A percentile compares a stretch with the other conserved stretches of the same genome.
Conservation (phyloP, 2,797 vertebrate genomes). For the Avahi laniger region DNA sequence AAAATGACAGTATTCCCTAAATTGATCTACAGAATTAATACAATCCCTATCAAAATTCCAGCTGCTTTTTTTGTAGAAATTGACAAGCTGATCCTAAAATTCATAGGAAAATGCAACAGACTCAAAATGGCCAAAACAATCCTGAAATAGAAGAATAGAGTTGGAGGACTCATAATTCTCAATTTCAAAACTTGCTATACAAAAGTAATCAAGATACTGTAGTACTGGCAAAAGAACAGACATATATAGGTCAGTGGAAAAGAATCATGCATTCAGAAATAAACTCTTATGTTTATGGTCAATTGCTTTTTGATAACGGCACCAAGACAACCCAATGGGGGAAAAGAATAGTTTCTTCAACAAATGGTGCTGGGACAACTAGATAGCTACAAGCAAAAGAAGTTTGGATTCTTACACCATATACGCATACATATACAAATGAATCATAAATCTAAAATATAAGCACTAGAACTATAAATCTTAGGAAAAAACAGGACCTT, state of each 20-base stretch:
- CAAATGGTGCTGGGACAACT: background rate
- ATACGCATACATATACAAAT: slow-evolving; percentile 1
- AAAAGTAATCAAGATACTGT: background rate
- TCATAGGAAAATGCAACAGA: background rate
- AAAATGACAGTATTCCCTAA: background rate
- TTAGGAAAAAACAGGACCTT: background rate
- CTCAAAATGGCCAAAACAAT: background rate
- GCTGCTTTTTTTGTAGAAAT: background rate
- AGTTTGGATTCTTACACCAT: background rate
- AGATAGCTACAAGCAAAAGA: background rate
- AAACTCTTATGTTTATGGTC: background rate
- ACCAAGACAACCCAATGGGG: background rate
- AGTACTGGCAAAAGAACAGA: background rate
- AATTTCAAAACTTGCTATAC: background rate
- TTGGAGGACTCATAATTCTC: background rate
- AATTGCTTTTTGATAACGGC: slow-evolving; percentile 8
- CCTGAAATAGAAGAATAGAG: background rate
- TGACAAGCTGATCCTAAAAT: background rate
- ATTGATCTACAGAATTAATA: background rate
- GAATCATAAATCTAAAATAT: background rate
- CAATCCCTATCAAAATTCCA: background rate
- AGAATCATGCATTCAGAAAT: background rate
- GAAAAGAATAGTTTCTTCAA: background rate
- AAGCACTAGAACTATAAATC: background rate
- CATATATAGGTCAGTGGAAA: background rate